Conservation (phyloP, 37 sponge, comb jelly and placozoan genomes). For the Beroe ovata region DNA sequence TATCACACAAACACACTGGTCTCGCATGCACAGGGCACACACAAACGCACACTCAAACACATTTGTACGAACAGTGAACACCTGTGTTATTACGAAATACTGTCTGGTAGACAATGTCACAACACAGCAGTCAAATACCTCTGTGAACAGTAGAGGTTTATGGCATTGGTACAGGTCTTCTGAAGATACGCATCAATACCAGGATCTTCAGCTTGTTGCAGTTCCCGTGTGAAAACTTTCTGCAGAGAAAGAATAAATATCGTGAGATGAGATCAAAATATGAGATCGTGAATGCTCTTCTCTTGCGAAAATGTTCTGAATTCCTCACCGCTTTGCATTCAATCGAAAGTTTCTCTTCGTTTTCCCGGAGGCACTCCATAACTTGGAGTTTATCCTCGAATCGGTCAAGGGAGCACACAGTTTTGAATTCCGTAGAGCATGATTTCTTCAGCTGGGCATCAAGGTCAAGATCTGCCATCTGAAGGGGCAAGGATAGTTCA, state of each 20-base stretch:
- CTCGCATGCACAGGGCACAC: too few species aligned
- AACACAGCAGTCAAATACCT: background rate
- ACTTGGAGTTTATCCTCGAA: constrained; percentile 23
- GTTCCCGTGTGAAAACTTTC: constrained; percentile 33
- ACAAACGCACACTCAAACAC: too few species aligned
- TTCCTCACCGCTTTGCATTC: constrained; percentile 9
- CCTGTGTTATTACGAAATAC: too few species aligned
- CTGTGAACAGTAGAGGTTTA: constrained; percentile 23
- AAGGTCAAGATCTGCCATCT: constrained; percentile 43
- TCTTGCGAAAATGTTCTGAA: too few species aligned
- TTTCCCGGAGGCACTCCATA: constrained; percentile 51
- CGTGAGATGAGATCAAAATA: background rate
- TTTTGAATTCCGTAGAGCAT: background rate
- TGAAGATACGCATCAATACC: constrained; percentile 9
- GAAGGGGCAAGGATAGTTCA: too few species aligned
- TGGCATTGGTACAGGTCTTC: background rate
- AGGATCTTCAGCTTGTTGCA: constrained; percentile 62
- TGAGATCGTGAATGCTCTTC: too few species aligned
- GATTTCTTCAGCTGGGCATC: constrained; percentile 45
- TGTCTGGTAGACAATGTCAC: too few species aligned
- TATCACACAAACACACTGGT: too few species aligned
- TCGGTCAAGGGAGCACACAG: background rate
- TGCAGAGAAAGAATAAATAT: background rate
- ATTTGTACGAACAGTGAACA: too few species aligned
- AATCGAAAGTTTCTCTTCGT: background rate